Base-by-base conservation (phyloP, 2,113 vertebrate species). In the Gasterosteus nipponicus region DNA sequence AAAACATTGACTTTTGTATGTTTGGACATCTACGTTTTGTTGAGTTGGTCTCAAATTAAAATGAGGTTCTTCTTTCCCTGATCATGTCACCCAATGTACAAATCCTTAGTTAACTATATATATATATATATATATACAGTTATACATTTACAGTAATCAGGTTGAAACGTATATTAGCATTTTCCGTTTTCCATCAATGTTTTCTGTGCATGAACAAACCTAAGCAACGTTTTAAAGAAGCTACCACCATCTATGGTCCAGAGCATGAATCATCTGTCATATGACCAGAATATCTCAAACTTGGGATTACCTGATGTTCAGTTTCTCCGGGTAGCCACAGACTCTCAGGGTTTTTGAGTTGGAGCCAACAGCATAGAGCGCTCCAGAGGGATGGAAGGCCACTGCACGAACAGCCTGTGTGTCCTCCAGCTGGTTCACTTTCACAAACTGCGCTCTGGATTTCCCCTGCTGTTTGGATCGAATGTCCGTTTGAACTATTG, bases 301-400 rank as follows among this genome's bases (percentile, higher is more conserved):
- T 47, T 47, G 38, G 31, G 69, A 71, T 49, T 89, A 98, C 98
- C 96, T 96, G 88, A 93, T 77, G 77, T 93, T 93, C 47, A 93
- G 93, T 19, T 93, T 89, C 49, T 97, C 96, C 61, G 97, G 96
- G 84, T 99, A 99, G 69, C 95, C 95, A 88, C 98, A 99, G 14
- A 99, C 97, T 83, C 98, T 93, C 81, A 99, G 90, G 7, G 97
- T 98, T 95, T 99, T 99, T 5, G 98, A 98, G 92, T 99, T 99
- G 79, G 98, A 99, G 77, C 98, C 98, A 3, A 99, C 95, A 42
- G 98, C 97, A 73, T 97, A 99, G n/a, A 99, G 93, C 7, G 87
- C 92, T 59, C 98, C 98, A 54, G 95, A 93, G n/a, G 98, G 97
- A 89, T 99, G 97, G 91, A 99, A 99, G 82, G 98, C 97, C 81